phyloP scores from a whole-genome alignment of 2,797 vertebrate genomes.

The Leuciscus waleckii region DNA sequence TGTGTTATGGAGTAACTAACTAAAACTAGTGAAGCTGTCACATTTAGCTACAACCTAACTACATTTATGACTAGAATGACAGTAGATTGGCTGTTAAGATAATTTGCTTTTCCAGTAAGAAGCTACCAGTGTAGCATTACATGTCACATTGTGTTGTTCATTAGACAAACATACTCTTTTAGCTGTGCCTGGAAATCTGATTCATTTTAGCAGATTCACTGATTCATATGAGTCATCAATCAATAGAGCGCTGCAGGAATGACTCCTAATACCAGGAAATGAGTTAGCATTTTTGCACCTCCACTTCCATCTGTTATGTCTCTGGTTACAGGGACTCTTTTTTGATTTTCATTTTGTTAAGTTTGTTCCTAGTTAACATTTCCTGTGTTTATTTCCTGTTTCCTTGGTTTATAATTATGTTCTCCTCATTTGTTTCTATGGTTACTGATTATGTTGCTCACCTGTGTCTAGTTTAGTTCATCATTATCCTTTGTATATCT shows the following conservation, averaged over 20 bases:
- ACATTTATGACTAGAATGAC: background rate
- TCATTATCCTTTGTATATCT: background rate
- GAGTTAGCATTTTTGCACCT: background rate
- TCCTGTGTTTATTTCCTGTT: background rate
- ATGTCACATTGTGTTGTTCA: background rate
- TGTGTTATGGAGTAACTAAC: background rate
- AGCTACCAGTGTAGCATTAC: background rate
- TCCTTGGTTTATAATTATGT: background rate
- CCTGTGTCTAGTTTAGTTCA: background rate
- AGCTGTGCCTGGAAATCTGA: background rate
- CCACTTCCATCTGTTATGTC: background rate
- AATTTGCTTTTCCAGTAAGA: background rate
- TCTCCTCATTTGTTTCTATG: background rate
- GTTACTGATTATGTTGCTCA: background rate
- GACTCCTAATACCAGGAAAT: background rate
- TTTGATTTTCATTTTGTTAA: background rate
- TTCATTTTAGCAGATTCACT: background rate
- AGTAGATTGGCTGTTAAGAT: background rate
- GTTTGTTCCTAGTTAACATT: background rate
- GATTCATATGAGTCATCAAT: background rate
- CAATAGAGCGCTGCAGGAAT: background rate
- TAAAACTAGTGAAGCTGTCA: background rate
- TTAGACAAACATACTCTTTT: background rate
- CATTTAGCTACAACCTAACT: background rate
- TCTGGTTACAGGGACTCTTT: background rate